phyloP scores from a whole-genome alignment of 1,140 invertebrate species.

The Diorhabda elongata region DNA sequence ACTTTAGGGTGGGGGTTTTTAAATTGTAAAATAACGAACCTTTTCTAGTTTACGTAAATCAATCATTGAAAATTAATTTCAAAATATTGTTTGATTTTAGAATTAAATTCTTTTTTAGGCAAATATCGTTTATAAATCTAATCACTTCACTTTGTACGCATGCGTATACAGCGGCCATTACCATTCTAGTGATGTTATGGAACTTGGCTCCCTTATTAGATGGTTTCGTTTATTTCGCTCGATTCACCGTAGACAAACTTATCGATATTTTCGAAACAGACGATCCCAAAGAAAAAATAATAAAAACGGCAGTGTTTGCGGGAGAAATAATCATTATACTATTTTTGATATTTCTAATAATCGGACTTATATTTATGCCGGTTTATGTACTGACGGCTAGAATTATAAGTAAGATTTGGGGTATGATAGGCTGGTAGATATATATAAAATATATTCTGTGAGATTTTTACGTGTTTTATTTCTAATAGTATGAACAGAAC shows the following conservation, averaged over 20 bases:
- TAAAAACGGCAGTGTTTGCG: slow-evolving; percentile 31
- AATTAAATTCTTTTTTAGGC: slow-evolving; percentile 30
- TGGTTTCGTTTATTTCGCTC: slow-evolving; percentile 33
- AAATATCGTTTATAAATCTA: slow-evolving; percentile 34
- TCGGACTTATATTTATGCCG: slow-evolving; percentile 30
- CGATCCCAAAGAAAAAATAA: slow-evolving; percentile 29
- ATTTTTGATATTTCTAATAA: slow-evolving; percentile 33
- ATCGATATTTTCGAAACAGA: slow-evolving; percentile 36
- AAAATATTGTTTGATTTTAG: not conserved
- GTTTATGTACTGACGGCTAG: slow-evolving; percentile 26
- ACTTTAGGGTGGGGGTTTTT: not conserved
- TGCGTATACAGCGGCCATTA: slow-evolving; percentile 32
- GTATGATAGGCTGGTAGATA: slow-evolving; percentile 26
- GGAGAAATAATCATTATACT: slow-evolving; percentile 33
- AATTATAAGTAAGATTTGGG: slow-evolving; percentile 29
- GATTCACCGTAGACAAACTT: slow-evolving; percentile 37
- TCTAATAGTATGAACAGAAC: too few relatives aligned
- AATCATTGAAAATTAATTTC: not conserved
- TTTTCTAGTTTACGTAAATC: not conserved
- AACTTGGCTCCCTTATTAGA: slow-evolving; percentile 36
- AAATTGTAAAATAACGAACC: not conserved
- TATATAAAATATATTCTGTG: not conserved
- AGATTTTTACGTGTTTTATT: not conserved
- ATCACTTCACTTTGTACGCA: slow-evolving; percentile 37
- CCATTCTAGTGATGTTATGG: slow-evolving; percentile 38